phyloP scores from a whole-genome alignment of 1,140 invertebrate genomes.

The Colletes latitarsis region DNA sequence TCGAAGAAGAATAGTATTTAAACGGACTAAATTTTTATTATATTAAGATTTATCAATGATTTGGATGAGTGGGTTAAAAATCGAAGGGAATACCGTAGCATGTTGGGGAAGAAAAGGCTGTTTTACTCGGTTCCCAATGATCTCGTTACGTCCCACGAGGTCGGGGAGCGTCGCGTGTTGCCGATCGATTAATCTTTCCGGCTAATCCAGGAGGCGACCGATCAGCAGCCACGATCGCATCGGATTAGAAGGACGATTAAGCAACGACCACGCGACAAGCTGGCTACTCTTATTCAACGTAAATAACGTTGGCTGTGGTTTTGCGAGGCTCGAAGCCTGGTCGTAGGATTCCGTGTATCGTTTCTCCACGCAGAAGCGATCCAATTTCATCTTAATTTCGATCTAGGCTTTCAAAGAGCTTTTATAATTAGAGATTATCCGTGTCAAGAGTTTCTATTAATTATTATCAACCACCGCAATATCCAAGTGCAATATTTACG shows the following conservation, averaged over 20 bases:
- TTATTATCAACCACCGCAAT: too few species aligned
- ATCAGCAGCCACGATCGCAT: constrained; percentile 38
- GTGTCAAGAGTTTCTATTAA: too few species aligned
- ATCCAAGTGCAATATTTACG: too few species aligned
- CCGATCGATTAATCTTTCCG: constrained; percentile 50
- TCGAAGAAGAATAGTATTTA: too few species aligned
- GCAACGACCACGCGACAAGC: constrained; percentile 51
- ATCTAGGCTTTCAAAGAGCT: too few species aligned
- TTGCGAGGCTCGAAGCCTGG: too few species aligned
- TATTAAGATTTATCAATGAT: too few species aligned
- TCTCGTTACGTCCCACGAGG: constrained; percentile 1
- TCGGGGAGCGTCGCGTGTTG: constrained; percentile 21
- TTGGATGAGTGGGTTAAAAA: too few species aligned
- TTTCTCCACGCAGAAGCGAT: too few species aligned
- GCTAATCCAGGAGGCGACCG: constrained; percentile 39
- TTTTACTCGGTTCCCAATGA: not conserved
- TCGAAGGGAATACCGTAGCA: not conserved
- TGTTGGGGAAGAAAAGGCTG: not conserved
- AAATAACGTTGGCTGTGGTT: constrained; percentile 30
- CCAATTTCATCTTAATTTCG: too few species aligned
- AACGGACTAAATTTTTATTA: too few species aligned
- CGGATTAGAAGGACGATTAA: constrained; percentile 52
- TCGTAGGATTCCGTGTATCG: not conserved
- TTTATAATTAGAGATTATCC: too few species aligned
- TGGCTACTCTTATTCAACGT: constrained; percentile 5